These are phyloP conservation scores for Notospermus geniculatus DNA, from an alignment of 1,140 invertebrate species.

Conservation along the genomic window DNA sequence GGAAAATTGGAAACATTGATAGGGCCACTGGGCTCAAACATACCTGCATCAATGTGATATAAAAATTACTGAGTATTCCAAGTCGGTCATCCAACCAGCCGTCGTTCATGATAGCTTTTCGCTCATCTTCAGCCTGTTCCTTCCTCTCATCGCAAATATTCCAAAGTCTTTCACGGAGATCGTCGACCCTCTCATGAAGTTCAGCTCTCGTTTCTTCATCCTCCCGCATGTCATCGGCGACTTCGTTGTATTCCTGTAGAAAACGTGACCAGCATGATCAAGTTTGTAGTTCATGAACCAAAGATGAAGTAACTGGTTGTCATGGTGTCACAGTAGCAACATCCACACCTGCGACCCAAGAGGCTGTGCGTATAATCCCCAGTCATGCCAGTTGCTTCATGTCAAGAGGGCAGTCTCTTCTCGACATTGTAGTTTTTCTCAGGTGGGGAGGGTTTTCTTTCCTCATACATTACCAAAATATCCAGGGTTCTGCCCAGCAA, in stretches of 20 bases:
- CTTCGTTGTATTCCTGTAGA: slow-evolving; percentile 51
- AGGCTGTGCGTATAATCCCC: too few species aligned
- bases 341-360: too few species aligned
- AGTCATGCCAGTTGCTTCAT: too few species aligned
- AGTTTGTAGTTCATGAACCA: too few species aligned
- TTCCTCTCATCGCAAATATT: slow-evolving; percentile 55
- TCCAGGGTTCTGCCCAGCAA: too few species aligned
- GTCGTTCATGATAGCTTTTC: slow-evolving; percentile 47
- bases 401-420: too few species aligned
- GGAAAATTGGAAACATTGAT: slow-evolving; percentile 10
- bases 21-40: background rate
- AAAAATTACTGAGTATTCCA: slow-evolving; percentile 54
- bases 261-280: background rate
- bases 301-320: too few species aligned
- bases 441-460: too few species aligned
- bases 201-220: slow-evolving; percentile 54
- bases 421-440: too few species aligned
- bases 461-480: too few species aligned
- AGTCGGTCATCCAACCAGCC: slow-evolving; percentile 55
- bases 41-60: slow-evolving; percentile 54
- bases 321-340: too few species aligned
- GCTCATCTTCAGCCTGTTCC: slow-evolving; percentile 51
- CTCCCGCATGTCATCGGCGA: slow-evolving; percentile 54
- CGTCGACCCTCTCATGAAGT: slow-evolving; percentile 54
- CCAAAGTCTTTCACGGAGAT: slow-evolving; percentile 54